Base-by-base conservation (phyloP, 2,797 vertebrate species). In the Oryzias dopingdopingensis region DNA sequence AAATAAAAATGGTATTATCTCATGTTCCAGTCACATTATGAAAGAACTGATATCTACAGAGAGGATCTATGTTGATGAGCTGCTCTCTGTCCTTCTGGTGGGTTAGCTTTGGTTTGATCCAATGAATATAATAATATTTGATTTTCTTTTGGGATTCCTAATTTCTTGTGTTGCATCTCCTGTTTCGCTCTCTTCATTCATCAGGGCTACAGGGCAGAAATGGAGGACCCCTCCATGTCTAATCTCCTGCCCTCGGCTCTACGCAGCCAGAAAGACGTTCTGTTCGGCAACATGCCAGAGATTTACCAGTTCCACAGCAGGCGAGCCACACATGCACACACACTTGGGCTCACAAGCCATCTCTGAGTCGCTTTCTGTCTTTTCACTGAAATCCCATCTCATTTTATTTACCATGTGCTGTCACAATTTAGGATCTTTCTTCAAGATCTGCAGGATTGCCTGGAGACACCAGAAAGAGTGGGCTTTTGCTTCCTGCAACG, bases 301-400 rank as follows among this genome's bases (percentile, higher is more conserved):
- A 97, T 99, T 82, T 97, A 98, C 6, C 94, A 95, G 81, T 97
- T 99, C 72, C 96, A 98, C 82, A 96, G 94, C 91, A 95, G 93
- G 96, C 94, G 91, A n/a, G 81, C n/a, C 46, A 56, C 51, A 49
- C 65, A 59, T 49, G 59, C 43, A 46, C 46, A 49, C 56, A 48
- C 45, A 46, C 53, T n/a, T 13, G 5, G 24, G 20, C 42, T 52
- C 24, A 64, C 67, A 66, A 65, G 48, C 71, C 77, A 56, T 62
- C 59, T 6, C 55, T 22, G 17, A 59, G 41, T 49, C 18, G 18
- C 26, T 63, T 22, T 42, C 41, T 4, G 14, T 62, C 23, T 68
- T 47, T 72, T 40, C 44, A 1, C 1, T n/a, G 65, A 63, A 49
- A 53, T 72, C 48, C 42, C 42, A 45, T 71, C 66, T 8, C 79